A percentile compares a stretch with the other conserved stretches of the same genome.
These are phyloP conservation scores for Acropora yongei DNA, from an alignment of 64 coral and sea anemone genomes.

Conservation along the genomic window DNA sequence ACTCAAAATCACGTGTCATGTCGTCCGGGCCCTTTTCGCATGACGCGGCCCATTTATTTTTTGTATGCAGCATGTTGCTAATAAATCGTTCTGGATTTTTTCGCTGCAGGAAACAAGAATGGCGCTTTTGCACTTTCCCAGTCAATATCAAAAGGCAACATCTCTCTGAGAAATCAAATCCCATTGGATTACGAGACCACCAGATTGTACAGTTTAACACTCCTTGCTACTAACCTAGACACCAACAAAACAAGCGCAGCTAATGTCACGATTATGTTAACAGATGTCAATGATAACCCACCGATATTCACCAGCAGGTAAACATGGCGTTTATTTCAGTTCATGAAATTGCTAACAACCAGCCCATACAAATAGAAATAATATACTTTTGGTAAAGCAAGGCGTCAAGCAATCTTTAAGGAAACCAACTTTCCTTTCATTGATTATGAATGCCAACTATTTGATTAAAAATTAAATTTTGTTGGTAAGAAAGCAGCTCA, in stretches of 20 bases:
- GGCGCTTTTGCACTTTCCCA: not conserved
- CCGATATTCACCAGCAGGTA: conserved; percentile 30
- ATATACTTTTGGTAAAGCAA: too few species aligned
- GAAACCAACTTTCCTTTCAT: too few species aligned
- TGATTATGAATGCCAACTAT: too few species aligned
- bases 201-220: not conserved
- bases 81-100: not conserved
- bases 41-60: too few species aligned
- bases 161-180: not conserved
- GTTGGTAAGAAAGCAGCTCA: too few species aligned
- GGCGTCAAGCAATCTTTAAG: too few species aligned
- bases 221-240: conserved; percentile 6
- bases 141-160: not conserved
- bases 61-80: too few species aligned
- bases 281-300: conserved; percentile 13
- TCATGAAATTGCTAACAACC: too few species aligned
- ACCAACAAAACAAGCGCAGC: not conserved
- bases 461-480: too few species aligned
- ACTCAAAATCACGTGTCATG: too few species aligned
- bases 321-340: not conserved
- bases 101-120: conserved; percentile 16
- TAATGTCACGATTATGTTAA: not conserved
- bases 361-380: too few species aligned
- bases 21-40: too few species aligned
- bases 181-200: conserved; percentile 24